Evolutionary conservation across 2,888 invertebrate species (phyloP), one percentile per base, ranked within the genome.

Genomic region (Hypomecis punctinalis): DNA sequence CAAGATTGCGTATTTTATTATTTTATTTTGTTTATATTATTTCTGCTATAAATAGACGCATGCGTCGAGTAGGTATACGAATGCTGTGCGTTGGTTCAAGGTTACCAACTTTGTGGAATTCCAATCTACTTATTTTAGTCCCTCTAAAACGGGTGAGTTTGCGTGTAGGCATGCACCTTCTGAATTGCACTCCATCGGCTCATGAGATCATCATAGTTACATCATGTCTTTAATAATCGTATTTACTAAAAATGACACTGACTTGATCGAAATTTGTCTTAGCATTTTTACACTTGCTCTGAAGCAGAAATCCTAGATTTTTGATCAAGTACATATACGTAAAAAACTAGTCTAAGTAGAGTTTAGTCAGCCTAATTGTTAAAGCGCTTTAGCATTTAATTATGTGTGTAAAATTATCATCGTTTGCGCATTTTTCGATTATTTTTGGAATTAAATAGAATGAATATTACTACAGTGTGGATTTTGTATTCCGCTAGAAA

Each of bases 71-170:
- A 54, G 49, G 23, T 23, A 63, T 49, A 5, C 5, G 40, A 49
- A 65, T 56, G 52, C 53, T 63, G 66, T 55, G 66, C 59, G 56
- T 37, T 39, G 69, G 61, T 75, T 78, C 78, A 83, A 81, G 82
- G 78, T 72, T 75, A 64, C 48, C 35, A 64, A 58, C 62, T 69
- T 71, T 63, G 52, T 63, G 73, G 74, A 78, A 79, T 80, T 77
- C 69, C 68, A 69, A 39, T 72, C 74, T 74, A 76, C 75, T 77
- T 76, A 77, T 78, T 81, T 78, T 79, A 78, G 76, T 68, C 64
- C 60, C 51, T 57, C 60, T 63, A 23, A 23, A 23, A 23, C 55
- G 67, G 67, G 68, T 64, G 67, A 74, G 61, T 74, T 71, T 65
- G 53, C 37, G 8, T 10, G 11, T 36, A 33, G 10, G 40, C 6